phyloP scores from a whole-genome alignment of 2,797 vertebrate species.

The Taenioides sp. region DNA sequence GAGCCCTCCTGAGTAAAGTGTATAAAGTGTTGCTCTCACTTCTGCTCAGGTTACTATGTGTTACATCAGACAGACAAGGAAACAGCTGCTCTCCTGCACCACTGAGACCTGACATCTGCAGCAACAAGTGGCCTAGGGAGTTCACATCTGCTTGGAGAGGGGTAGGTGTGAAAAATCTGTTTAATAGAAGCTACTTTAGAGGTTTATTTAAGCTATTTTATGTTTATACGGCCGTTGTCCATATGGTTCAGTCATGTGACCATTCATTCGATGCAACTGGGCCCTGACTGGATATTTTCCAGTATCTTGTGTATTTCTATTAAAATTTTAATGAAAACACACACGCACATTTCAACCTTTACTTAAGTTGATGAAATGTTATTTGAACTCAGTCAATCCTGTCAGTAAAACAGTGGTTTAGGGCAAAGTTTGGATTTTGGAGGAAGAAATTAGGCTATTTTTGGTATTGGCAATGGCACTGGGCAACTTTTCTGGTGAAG shows the following conservation, averaged over 20 bases:
- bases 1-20: neutral
- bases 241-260: neutral
- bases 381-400: no score
- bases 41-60: slow-evolving; percentile 16
- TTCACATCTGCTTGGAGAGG: neutral
- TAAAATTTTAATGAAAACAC: no score
- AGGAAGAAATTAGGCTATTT: no score
- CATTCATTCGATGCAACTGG: neutral
- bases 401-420: no score
- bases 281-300: neutral
- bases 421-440: no score
- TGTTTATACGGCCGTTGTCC: neutral
- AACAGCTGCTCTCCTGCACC: slow-evolving; percentile 36
- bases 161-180: neutral
- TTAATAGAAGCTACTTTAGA: neutral
- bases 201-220: neutral
- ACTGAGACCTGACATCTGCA: slow-evolving; percentile 25
- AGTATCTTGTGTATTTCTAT: neutral
- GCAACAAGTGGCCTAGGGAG: slow-evolving; percentile 12
- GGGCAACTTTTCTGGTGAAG: no score
- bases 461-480: no score
- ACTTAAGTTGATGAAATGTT: no score
- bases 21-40: slow-evolving; percentile 29
- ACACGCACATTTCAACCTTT: no score
- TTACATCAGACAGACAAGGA: slow-evolving; percentile 36